Evolutionary conservation across 2,888 invertebrate species (phyloP).

Genomic region (Monochamus alternatus): DNA sequence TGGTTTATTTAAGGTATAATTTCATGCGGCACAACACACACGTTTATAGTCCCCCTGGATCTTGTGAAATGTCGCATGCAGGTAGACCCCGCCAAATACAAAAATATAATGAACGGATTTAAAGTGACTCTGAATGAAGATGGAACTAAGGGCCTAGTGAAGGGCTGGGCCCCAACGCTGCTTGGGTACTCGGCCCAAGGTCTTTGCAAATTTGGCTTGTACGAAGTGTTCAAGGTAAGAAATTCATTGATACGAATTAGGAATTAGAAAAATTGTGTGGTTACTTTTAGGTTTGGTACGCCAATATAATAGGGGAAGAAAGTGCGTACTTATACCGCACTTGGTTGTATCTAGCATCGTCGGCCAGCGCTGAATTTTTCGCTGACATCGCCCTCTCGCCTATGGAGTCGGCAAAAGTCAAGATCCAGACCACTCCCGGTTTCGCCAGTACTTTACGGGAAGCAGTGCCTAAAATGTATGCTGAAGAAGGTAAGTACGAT

Average conservation of each 20-base stretch:
- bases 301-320: constrained; percentile 91
- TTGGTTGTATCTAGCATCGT: constrained; percentile 90
- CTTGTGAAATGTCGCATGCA: constrained; percentile 96
- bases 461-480: constrained; percentile 91
- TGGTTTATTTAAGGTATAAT: constrained; percentile 66
- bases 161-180: constrained; percentile 98
- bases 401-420: constrained; percentile 96
- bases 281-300: constrained; percentile 85
- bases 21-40: constrained; percentile 90
- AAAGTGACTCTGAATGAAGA: constrained; percentile 90
- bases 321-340: constrained; percentile 92
- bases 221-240: constrained; percentile 81
- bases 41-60: constrained; percentile 95
- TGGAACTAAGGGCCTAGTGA: constrained; percentile 87
- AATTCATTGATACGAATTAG: neutral
- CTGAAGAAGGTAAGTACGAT: constrained; percentile 79
- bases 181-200: constrained; percentile 97
- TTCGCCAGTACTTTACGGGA: constrained; percentile 91
- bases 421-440: constrained; percentile 95
- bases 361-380: constrained; percentile 98
- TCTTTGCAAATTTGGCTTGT: constrained; percentile 98
- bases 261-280: neutral
- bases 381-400: constrained; percentile 98
- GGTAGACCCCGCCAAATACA: constrained; percentile 96
- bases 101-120: constrained; percentile 89